Evolutionary conservation across 1,140 invertebrate species (phyloP), one percentile per base, ranked within the genome.

Genomic region (Argopecten irradians): DNA sequence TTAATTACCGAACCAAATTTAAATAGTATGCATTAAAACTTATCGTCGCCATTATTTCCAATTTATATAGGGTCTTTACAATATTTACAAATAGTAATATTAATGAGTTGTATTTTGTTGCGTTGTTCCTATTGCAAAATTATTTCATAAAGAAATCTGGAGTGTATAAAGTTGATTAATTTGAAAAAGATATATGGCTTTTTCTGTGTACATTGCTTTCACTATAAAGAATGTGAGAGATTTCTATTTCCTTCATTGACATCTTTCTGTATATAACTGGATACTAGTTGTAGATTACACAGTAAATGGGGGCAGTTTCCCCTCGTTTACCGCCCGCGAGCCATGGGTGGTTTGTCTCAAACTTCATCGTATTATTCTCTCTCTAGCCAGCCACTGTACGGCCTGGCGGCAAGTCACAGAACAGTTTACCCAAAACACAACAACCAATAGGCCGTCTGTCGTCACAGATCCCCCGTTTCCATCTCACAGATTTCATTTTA

Each of bases 241-340:
- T 71, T 71, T 71, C 55, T 71, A 7, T 71, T 71, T n/a, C 55
- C 28, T 11, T n/a, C n/a, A 71, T 28, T 71, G 55, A 71, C 55
- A 71, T 71, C 55, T 71, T 71, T 71, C 55, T 71, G 55, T 71
- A 71, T 71, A 71, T 71, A 71, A 71, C 55, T 71, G 55, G 55
- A 71, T 71, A 71, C 55, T 28, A 71, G 55, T 71, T 71, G 55
- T 71, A 71, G 55, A 71, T 71, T 71, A 71, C 55, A 71, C 55
- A 28, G 55, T 71, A 71, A 71, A 71, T 71, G 55, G 55, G 55
- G 55, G 55, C 55, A 71, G n/a, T 71, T 71, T 71, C 28, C 55
- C 28, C 55, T 71, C 55, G 55, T 71, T 71, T 71, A 71, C 55
- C 55, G 55, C 55, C 55, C 55, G 55, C 55, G 55, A 71, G 55